Evolutionary conservation across 2,888 invertebrate species (phyloP), one percentile per base, ranked within the genome.

Genomic region (Ophion ellenae): DNA sequence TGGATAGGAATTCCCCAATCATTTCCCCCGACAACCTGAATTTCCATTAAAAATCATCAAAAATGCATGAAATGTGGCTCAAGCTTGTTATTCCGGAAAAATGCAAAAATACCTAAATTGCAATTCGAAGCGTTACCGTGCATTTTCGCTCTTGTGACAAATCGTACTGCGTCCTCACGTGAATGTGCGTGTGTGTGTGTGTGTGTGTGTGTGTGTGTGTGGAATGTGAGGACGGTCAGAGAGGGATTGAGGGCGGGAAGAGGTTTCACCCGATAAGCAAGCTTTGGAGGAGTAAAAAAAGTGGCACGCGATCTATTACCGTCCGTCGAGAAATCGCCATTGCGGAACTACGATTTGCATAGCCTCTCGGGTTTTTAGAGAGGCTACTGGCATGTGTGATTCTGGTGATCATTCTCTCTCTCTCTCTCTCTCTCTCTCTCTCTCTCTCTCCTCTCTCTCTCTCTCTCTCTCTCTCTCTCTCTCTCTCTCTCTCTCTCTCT

Each of bases 291-390:
- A 28, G 71, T 2, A 84, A 84, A 85, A 85, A 86, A 70, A n/a
- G 81, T 77, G 61, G 80, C 81, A 83, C 76, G 77, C 84, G 78
- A 88, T 77, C 81, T 79, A 81, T 86, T 81, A 75, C 81, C 81
- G 85, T 88, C 85, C 75, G 77, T 85, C 81, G 83, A 86, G 77
- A 83, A 84, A 87, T 88, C 85, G 84, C 86, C 86, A 85, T 86
- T 83, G 86, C 86, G 85, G 86, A 88, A 82, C 83, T 80, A 83
- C 83, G 78, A 85, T 88, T 84, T 86, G 87, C 87, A 86, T 87
- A 85, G 81, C 84, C 57, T 83, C 67, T 66, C 73, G 67, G 61
- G 66, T 70, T 59, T 77, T 70, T 53, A n/a, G 64, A n/a, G 47
- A 59, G 28, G 28, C 73, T 57, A 64, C 24, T 40, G 57, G 64